These are phyloP conservation scores for Periparus ater DNA, from an alignment of 2,797 vertebrate genomes.

Conservation along the genomic window DNA sequence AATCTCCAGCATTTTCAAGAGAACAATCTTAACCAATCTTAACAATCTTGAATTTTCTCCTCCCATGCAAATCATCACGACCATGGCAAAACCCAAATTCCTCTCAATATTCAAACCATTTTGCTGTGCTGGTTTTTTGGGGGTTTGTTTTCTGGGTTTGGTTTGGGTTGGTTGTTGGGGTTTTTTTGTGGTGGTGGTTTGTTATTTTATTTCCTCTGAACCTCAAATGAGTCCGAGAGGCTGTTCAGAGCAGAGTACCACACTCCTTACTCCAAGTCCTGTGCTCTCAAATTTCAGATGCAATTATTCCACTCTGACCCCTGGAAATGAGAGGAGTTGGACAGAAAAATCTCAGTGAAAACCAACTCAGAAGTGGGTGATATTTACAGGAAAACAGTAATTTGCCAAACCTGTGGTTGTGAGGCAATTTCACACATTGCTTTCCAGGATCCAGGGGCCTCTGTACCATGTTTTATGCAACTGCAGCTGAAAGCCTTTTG, in stretches of 20 bases:
- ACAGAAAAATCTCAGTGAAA: not conserved
- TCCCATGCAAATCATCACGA: accelerated
- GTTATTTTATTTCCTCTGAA: not conserved
- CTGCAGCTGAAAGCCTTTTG: slow-evolving; percentile 12
- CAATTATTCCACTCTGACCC: not conserved
- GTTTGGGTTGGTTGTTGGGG: not conserved
- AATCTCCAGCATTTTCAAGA: not conserved
- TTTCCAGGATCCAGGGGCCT: not conserved
- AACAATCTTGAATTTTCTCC: not conserved
- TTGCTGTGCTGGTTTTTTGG: accelerated
- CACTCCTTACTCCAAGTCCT: not conserved
- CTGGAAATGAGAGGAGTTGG: not conserved
- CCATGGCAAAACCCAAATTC: not conserved
- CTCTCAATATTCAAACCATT: not conserved
- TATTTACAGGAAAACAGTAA: not conserved
- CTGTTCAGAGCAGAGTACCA: not conserved
- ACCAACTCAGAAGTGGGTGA: not conserved
- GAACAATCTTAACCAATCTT: not conserved
- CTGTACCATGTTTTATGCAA: not conserved
- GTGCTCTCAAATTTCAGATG: not conserved
- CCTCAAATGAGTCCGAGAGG: not conserved
- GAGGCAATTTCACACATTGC: not conserved
- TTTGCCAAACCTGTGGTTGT: not conserved
- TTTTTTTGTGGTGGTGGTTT: not conserved
- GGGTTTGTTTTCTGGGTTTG: not conserved